phyloP scores from a whole-genome alignment of 1,140 invertebrate species.

The Schlechtendalia chinensis region DNA sequence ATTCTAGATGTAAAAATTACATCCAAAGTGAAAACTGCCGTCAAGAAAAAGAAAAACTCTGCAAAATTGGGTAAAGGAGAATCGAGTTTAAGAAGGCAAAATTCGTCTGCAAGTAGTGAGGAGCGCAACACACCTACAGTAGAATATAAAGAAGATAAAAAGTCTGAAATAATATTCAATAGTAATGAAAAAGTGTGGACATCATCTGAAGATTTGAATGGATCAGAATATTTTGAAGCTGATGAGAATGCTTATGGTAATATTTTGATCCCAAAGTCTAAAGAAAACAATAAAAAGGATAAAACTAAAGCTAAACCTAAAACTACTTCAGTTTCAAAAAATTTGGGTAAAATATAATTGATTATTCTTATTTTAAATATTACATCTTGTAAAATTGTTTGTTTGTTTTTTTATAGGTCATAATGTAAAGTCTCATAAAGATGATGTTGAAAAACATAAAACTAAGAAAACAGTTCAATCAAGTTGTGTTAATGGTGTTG shows the following conservation, averaged over 20 bases:
- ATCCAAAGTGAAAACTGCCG: conserved; percentile 20
- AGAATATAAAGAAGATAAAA: conserved; percentile 45
- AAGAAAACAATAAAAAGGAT: conserved; percentile 49
- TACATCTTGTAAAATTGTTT: conserved; percentile 7
- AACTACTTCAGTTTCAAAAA: not conserved
- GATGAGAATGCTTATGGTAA: conserved; percentile 46
- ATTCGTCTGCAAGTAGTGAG: conserved; percentile 61
- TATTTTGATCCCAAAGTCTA: conserved; percentile 39
- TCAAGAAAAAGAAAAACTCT: conserved; percentile 31
- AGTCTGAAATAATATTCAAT: conserved; percentile 24
- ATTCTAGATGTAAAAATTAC: conserved; percentile 21
- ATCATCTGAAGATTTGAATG: conserved; percentile 53
- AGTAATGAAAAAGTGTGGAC: conserved; percentile 52
- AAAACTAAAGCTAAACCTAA: conserved; percentile 47
- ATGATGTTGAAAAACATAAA: conserved; percentile 29
- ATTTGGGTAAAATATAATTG: not conserved
- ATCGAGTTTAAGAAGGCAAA: conserved; percentile 57
- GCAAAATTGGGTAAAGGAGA: conserved; percentile 16
- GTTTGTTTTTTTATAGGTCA: conserved; percentile 32
- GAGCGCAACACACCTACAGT: conserved; percentile 52
- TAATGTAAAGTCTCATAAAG: conserved; percentile 20
- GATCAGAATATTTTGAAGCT: conserved; percentile 46
- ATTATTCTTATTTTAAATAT: not conserved
- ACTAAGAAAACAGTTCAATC: not conserved
- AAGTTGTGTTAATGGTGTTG: not conserved